A percentile compares a stretch with the other conserved stretches of the same genome.
These are phyloP conservation scores for Melipona beecheii DNA, from an alignment of 2,888 invertebrate species.

Conservation along the genomic window DNA sequence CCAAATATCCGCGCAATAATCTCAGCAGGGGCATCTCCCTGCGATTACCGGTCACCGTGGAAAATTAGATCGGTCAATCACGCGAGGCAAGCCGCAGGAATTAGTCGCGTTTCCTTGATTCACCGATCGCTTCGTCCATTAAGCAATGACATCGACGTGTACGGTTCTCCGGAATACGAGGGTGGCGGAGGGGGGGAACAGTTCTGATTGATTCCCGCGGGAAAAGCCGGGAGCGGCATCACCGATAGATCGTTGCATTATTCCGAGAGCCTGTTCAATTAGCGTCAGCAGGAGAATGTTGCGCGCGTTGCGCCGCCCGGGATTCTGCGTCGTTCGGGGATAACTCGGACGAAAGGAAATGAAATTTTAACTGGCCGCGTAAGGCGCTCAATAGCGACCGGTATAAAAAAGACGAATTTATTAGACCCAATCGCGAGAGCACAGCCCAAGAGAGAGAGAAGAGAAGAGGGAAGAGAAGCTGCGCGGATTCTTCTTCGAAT, in stretches of 20 bases:
- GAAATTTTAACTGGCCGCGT: slow-evolving; percentile 36
- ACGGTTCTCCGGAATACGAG: not conserved
- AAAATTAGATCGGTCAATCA: slow-evolving; percentile 38
- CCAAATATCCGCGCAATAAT: not conserved
- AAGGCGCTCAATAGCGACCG: slow-evolving; percentile 11
- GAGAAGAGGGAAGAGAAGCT: not conserved
- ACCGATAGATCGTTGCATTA: slow-evolving; percentile 46
- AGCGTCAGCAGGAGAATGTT: slow-evolving; percentile 52
- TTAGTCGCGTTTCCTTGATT: slow-evolving; percentile 44
- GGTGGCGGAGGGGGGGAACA: not conserved
- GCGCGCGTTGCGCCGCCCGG: slow-evolving; percentile 15
- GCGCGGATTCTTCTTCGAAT: slow-evolving; percentile 9
- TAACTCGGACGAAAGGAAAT: slow-evolving; percentile 40
- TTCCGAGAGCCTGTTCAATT: slow-evolving; percentile 49
- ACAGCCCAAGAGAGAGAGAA: too few relatives aligned
- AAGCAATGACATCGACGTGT: slow-evolving; percentile 43
- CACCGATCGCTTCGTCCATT: slow-evolving; percentile 35
- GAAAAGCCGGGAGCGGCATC: slow-evolving; percentile 35
- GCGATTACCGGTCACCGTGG: not conserved
- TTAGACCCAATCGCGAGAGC: slow-evolving; percentile 12
- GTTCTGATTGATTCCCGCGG: slow-evolving; percentile 57
- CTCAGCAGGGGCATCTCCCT: not conserved
- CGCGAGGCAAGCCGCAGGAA: slow-evolving; percentile 10
- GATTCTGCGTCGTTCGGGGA: slow-evolving; percentile 17
- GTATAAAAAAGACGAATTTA: slow-evolving; percentile 36